phyloP scores from a whole-genome alignment of 2,113 vertebrate genomes.

The Catagonus wagneri region DNA sequence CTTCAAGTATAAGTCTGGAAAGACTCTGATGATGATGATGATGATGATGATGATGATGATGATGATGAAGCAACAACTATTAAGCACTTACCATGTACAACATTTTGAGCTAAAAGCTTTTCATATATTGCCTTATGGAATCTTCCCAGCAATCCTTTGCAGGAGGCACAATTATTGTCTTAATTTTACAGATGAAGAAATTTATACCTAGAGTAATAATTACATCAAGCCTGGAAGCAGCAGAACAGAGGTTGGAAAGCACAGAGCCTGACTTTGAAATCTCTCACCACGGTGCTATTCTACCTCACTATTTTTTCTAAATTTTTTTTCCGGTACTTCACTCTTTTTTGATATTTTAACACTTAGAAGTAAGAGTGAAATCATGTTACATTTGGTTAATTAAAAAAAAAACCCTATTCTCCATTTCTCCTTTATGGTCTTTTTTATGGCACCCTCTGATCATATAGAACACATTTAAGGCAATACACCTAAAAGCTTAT shows the following conservation, averaged over 20 bases:
- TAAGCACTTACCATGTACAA: not conserved
- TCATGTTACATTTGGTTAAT: not conserved
- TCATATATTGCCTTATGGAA: not conserved
- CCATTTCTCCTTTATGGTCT: not conserved
- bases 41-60: not conserved
- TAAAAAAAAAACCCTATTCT: not conserved
- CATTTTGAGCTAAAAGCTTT: slow-evolving; percentile 31
- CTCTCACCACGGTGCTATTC: not conserved
- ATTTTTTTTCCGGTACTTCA: not conserved
- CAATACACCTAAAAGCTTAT: not conserved
- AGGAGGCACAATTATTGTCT: not conserved
- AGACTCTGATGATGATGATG: not conserved
- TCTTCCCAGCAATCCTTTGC: not conserved
- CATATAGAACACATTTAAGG: not conserved
- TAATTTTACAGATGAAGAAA: slow-evolving; percentile 59
- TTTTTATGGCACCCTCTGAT: not conserved
- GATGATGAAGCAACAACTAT: not conserved
- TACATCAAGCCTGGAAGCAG: not conserved
- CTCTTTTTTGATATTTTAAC: not conserved
- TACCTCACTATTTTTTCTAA: slow-evolving; percentile 1
- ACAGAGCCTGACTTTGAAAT: not conserved
- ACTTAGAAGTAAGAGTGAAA: not conserved
- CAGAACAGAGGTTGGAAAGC: not conserved
- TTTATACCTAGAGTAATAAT: not conserved
- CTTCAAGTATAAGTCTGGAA: slow-evolving; percentile 19